phyloP scores from a whole-genome alignment of 2,888 invertebrate genomes.

The Deilephila elpenor region DNA sequence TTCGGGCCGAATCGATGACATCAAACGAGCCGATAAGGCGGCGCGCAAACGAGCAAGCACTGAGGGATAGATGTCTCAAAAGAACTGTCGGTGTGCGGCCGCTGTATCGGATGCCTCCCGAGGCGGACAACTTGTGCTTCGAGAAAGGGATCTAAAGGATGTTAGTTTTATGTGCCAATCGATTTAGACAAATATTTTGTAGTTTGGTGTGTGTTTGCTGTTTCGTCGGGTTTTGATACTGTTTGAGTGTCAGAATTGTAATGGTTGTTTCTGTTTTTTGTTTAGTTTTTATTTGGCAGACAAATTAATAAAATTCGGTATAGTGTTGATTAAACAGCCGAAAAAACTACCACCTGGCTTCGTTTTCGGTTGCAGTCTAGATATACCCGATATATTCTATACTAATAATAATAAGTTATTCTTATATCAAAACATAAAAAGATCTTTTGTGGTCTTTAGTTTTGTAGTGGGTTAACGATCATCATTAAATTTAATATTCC shows the following conservation, averaged over 20 bases:
- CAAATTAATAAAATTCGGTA: too few species aligned
- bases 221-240: neutral
- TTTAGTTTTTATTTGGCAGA: too few species aligned
- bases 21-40: constrained; percentile 19
- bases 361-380: too few species aligned
- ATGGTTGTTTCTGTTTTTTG: too few species aligned
- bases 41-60: constrained; percentile 16
- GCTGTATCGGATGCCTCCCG: constrained; percentile 1
- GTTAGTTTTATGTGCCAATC: neutral
- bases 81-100: neutral
- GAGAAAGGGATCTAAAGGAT: neutral
- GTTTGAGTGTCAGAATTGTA: too few species aligned
- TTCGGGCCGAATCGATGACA: constrained; percentile 18
- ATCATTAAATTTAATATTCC: neutral
- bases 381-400: too few species aligned
- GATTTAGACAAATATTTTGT: neutral
- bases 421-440: too few species aligned
- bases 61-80: constrained; percentile 2
- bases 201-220: neutral
- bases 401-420: too few species aligned
- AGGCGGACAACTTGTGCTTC: neutral
- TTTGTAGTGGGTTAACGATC: neutral
- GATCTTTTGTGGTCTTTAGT: neutral
- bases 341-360: too few species aligned
- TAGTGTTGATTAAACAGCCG: too few species aligned